These are phyloP conservation scores for Drosophila nr. perissopoda DNA, from an alignment of 2,888 invertebrate species.

Conservation along the genomic window DNA sequence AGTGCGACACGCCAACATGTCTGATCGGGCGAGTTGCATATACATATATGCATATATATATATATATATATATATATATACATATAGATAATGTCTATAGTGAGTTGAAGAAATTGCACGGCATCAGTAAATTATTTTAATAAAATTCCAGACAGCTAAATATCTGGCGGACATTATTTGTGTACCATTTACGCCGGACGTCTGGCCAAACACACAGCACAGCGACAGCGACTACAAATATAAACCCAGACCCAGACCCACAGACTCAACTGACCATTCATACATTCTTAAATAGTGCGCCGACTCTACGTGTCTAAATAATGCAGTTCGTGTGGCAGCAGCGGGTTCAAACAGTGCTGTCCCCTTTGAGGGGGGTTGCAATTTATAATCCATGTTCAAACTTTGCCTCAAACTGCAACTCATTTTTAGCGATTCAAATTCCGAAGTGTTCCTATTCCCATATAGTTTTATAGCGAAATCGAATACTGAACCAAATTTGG, in stretches of 20 bases:
- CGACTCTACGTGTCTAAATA: slow-evolving; percentile 9
- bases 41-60: not conserved
- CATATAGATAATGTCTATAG: not conserved
- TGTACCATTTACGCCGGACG: slow-evolving; percentile 14
- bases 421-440: not conserved
- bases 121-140: slow-evolving; percentile 66
- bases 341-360: slow-evolving; percentile 19
- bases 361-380: too few relatives aligned
- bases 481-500: not conserved
- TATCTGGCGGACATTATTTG: slow-evolving; percentile 41
- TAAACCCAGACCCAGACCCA: not conserved
- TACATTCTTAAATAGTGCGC: not conserved
- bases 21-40: not conserved
- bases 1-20: slow-evolving; percentile 14
- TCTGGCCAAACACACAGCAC: slow-evolving; percentile 34
- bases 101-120: slow-evolving; percentile 33
- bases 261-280: not conserved
- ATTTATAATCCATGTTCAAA: accelerated
- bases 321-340: slow-evolving; percentile 24
- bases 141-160: slow-evolving; percentile 69
- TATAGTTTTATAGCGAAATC: too few relatives aligned
- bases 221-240: slow-evolving; percentile 8
- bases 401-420: not conserved
- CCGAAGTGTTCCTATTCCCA: accelerated
- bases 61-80: not conserved